These are phyloP conservation scores for Chascanopsetta lugubris DNA, from an alignment of 2,113 vertebrate species.

Conservation along the genomic window DNA sequence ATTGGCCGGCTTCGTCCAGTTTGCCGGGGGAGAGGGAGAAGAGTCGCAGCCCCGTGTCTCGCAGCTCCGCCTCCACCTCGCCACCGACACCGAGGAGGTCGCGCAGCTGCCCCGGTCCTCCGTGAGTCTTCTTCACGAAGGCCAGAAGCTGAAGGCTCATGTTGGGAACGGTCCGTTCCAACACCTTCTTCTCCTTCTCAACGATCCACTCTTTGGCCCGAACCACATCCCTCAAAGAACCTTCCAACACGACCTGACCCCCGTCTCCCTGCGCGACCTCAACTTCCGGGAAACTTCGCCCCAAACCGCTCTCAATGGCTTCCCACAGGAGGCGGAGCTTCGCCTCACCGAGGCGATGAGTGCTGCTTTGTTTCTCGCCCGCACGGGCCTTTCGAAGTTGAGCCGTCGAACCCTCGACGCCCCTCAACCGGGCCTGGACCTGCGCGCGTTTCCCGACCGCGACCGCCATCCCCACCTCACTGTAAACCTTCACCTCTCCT, in stretches of 20 bases:
- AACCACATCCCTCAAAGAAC: constrained; percentile 39
- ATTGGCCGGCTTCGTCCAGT: constrained; percentile 26
- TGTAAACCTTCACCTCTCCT: constrained; percentile 35
- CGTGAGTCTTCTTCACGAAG: constrained; percentile 54
- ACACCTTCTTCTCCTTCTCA: constrained; percentile 15
- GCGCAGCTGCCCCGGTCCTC: constrained; percentile 6
- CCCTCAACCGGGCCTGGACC: constrained; percentile 11
- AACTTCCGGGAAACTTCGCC: constrained; percentile 29
- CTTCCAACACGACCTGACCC: constrained; percentile 50
- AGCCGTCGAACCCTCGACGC: not conserved
- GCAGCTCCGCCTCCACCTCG: constrained; percentile 50
- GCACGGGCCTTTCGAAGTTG: not conserved
- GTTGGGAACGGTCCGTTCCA: constrained; percentile 31
- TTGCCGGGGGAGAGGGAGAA: constrained; percentile 35
- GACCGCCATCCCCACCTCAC: not conserved
- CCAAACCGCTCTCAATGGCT: constrained; percentile 40
- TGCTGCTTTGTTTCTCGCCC: constrained; percentile 11
- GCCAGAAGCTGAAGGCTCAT: constrained; percentile 36
- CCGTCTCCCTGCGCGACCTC: constrained; percentile 21
- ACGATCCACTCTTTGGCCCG: constrained; percentile 42
- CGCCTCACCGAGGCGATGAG: constrained; percentile 41
- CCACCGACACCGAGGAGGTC: constrained; percentile 38
- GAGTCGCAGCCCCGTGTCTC: constrained; percentile 48
- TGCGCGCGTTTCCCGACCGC: constrained; percentile 37
- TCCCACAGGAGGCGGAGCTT: constrained; percentile 60